Evolutionary conservation across 2,797 vertebrate genomes (phyloP), one percentile per base, ranked within the genome.

Genomic region (Anabas testudineus): DNA sequence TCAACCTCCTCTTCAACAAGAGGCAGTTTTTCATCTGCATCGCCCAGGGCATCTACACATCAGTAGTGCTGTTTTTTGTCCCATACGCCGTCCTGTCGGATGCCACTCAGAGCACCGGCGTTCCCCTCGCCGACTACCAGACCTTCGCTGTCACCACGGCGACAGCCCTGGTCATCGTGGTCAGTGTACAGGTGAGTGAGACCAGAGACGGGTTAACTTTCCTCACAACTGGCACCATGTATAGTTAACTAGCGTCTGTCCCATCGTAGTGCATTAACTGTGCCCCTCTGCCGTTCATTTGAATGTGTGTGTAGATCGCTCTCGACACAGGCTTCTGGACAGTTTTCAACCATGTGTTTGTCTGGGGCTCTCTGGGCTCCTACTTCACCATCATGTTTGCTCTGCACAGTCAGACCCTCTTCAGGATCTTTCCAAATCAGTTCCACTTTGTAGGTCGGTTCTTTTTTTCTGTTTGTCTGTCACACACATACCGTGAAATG

Each of bases 1-100:
- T 98, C 59, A 99, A 99, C 87, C 95, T 99, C 55, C 96, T 99
- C 68, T 99, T 99, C 94, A 99, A 99, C 93, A 99, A 99, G 90
- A 93, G 95, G 0, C 96, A 98, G 84, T 99, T 99, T 87, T 98
- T 99, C 91, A 97, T 98, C 93, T 98, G 97, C 92, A 98, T 98
- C 0, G 92, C 96, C 3, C 97, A 97, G 87, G 97, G 97, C 81
- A 97, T 99, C 93, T 98, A 97, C 93, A 97, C 96, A 2, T 97
- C 96, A 0, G 91, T 97, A 59, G 95, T 98, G 80, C 93, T 97
- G 92, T 98, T 99, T 88, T 98, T 98, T 81, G 93, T 99, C 51
- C 96, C 97, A 1, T 97, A 96, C 0, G 95, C 95, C 0, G 68
- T 95, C 67, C 94, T 98, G 0, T 91, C 94, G 0, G 85, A 95